Evolutionary conservation across 2,113 vertebrate genomes (phyloP).

Genomic region (Procapra przewalskii): DNA sequence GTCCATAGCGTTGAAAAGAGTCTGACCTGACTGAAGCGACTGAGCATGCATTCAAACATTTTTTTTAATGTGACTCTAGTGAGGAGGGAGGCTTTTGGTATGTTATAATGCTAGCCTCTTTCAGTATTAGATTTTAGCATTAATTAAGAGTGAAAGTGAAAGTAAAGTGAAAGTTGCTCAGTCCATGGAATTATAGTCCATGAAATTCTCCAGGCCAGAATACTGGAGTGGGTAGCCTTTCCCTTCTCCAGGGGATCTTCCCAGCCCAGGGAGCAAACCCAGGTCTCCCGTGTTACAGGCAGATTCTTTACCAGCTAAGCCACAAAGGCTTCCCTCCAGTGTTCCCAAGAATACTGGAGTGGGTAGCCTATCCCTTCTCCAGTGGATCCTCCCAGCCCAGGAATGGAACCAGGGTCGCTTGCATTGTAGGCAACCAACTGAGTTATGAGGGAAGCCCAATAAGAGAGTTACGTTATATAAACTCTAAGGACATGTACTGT

Average conservation of each 20-base stretch:
- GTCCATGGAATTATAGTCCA: not conserved
- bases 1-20: not conserved
- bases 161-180: not conserved
- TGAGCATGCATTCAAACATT: not conserved
- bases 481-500: not conserved
- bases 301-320: not conserved
- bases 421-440: not conserved
- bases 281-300: not conserved
- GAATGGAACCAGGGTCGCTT: not conserved
- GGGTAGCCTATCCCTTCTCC: not conserved
- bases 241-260: not conserved
- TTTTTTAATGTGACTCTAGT: not conserved
- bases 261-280: not conserved
- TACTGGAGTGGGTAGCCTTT: not conserved
- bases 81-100: not conserved
- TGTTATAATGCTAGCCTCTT: not conserved
- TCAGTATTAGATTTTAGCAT: not conserved
- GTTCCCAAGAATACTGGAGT: not conserved
- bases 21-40: not conserved
- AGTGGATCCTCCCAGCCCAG: not conserved
- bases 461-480: not conserved
- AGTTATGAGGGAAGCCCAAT: not conserved
- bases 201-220: not conserved
- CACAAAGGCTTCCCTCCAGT: not conserved
- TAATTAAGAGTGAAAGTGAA: not conserved